A percentile compares a stretch with the other conserved stretches of the same genome.
These are phyloP conservation scores for Drosophila prolongata DNA, from an alignment of 2,888 invertebrate species.

Conservation along the genomic window DNA sequence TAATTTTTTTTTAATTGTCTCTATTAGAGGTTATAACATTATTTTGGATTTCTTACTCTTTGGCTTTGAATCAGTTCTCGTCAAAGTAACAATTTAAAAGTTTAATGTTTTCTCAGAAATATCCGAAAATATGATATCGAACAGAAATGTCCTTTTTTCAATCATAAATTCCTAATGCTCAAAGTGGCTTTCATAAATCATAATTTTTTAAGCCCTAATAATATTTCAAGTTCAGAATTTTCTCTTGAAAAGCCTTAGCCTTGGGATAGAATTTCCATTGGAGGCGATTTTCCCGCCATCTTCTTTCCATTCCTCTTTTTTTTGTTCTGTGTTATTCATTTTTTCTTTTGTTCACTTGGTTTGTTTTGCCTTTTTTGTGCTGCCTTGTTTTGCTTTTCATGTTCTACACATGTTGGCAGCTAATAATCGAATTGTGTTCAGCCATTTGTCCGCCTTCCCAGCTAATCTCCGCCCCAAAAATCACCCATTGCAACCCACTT, in stretches of 20 bases:
- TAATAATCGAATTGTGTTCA: conserved; percentile 65
- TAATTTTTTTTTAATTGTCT: too few relatives aligned
- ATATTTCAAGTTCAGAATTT: conserved; percentile 17
- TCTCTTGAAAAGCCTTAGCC: conserved; percentile 7
- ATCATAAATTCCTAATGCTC: too few relatives aligned
- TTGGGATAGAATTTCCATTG: neutral
- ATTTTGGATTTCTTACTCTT: too few relatives aligned
- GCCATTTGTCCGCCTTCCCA: conserved; percentile 25
- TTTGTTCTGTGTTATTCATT: neutral
- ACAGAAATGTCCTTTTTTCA: too few relatives aligned
- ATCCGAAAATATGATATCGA: too few relatives aligned
- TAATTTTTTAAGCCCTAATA: neutral
- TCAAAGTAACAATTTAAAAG: too few relatives aligned
- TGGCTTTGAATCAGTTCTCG: too few relatives aligned
- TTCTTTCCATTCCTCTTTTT: neutral
- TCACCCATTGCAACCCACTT: neutral
- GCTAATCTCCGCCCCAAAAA: conserved; percentile 14
- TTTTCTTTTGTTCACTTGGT: neutral
- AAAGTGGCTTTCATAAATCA: too few relatives aligned
- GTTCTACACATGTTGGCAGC: conserved; percentile 42
- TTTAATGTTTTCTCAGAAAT: too few relatives aligned
- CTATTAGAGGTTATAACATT: too few relatives aligned
- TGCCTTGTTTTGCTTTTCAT: conserved; percentile 30
- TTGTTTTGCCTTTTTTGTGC: conserved; percentile 11
- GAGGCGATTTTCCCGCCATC: conserved; percentile 13